These are phyloP conservation scores for Himalopsyche phryganea DNA, from an alignment of 1,140 invertebrate genomes.

Conservation along the genomic window DNA sequence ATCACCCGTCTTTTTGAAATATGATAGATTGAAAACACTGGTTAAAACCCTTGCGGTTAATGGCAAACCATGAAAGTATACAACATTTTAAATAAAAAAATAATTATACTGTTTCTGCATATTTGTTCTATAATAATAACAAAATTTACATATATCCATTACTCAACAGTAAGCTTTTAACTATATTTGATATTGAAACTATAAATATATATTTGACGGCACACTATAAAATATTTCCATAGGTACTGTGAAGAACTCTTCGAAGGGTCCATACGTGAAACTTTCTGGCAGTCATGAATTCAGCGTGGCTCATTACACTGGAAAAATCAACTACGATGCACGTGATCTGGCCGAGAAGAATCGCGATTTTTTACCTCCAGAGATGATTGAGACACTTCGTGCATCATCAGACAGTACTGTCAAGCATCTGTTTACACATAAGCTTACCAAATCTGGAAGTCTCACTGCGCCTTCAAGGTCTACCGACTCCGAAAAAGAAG, in stretches of 20 bases:
- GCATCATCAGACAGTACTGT: slow-evolving; percentile 69
- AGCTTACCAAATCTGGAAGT: slow-evolving; percentile 81
- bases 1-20: too few species aligned
- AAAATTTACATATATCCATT: too few species aligned
- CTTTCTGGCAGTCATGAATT: slow-evolving; percentile 66
- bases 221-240: too few species aligned
- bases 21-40: too few species aligned
- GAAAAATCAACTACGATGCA: slow-evolving; percentile 76
- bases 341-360: slow-evolving; percentile 82
- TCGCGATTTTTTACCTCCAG: slow-evolving; percentile 81
- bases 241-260: slow-evolving; percentile 54
- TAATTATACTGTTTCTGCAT: too few species aligned
- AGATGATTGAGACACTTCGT: slow-evolving; percentile 80
- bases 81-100: too few species aligned
- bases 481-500: slow-evolving; percentile 1
- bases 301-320: slow-evolving; percentile 78
- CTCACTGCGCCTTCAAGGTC: slow-evolving; percentile 47
- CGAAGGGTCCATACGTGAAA: slow-evolving; percentile 60
- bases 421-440: slow-evolving; percentile 77
- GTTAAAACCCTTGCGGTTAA: too few species aligned
- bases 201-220: too few species aligned
- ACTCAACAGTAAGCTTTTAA: too few species aligned
- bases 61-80: too few species aligned
- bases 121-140: too few species aligned
- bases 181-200: too few species aligned